A percentile compares a stretch with the other conserved stretches of the same genome.
These are phyloP conservation scores for Vipera latastei DNA, from an alignment of 2,797 vertebrate genomes.

Conservation along the genomic window DNA sequence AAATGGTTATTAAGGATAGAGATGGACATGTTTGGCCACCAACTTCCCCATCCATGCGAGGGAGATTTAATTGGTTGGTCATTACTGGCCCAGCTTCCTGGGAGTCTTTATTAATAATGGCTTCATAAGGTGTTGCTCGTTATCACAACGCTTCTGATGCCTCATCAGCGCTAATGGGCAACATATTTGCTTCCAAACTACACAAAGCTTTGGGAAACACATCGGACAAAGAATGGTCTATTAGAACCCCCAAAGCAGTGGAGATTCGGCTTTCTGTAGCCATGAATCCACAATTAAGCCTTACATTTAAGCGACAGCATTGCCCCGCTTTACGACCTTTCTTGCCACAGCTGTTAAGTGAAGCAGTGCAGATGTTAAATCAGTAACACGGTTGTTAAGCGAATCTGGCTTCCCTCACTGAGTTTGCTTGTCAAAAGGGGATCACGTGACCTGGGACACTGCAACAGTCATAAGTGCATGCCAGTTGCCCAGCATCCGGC, in stretches of 20 bases:
- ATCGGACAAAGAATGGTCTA: conserved; percentile 2
- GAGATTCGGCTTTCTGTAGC: background rate
- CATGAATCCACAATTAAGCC: conserved; percentile 1
- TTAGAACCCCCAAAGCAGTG: background rate
- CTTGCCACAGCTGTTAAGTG: too few relatives aligned
- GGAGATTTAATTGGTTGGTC: background rate
- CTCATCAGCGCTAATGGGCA: conserved; percentile 16
- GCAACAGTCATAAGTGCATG: too few relatives aligned
- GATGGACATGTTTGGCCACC: background rate
- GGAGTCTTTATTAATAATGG: conserved; percentile 27
- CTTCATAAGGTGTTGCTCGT: conserved; percentile 21
- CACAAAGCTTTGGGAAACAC: conserved; percentile 24
- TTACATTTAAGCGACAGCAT: background rate
- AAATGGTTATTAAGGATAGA: background rate
- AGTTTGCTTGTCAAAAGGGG: too few relatives aligned
- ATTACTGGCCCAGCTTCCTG: background rate
- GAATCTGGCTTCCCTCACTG: too few relatives aligned
- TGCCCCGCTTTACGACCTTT: too few relatives aligned
- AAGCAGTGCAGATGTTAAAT: too few relatives aligned
- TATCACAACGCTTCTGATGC: background rate
- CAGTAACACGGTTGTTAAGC: too few relatives aligned
- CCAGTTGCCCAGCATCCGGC: too few relatives aligned
- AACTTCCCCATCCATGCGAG: background rate
- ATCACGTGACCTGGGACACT: too few relatives aligned
- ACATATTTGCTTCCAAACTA: background rate